These are phyloP conservation scores for Graphium colonna DNA, from an alignment of 2,888 invertebrate genomes.

Conservation along the genomic window DNA sequence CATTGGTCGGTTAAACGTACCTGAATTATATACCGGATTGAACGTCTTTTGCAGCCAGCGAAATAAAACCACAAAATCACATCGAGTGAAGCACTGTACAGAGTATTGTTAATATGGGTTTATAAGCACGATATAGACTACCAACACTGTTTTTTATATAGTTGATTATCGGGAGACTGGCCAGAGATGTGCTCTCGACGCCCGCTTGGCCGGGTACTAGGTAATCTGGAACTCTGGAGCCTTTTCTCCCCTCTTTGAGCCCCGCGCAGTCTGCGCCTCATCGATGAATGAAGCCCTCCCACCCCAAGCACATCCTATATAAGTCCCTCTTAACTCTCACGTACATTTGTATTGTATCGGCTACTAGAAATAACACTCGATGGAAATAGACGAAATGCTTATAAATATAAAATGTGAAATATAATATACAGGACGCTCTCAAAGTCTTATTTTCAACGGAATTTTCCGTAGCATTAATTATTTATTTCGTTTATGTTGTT, in stretches of 20 bases:
- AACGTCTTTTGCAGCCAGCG: neutral
- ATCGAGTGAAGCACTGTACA: neutral
- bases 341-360: slow-evolving; percentile 59
- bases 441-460: too few species aligned
- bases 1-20: too few species aligned
- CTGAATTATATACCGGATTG: neutral
- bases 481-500: too few species aligned
- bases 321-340: slow-evolving; percentile 52
- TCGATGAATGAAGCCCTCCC: slow-evolving; percentile 69
- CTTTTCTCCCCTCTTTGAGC: slow-evolving; percentile 36
- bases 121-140: neutral
- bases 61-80: neutral
- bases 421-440: slow-evolving; percentile 25
- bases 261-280: slow-evolving; percentile 65
- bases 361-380: slow-evolving; percentile 59
- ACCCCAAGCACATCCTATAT: slow-evolving; percentile 50
- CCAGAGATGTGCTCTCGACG: slow-evolving; percentile 37
- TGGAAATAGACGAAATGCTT: slow-evolving; percentile 61
- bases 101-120: neutral
- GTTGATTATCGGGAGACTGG: neutral
- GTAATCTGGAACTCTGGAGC: slow-evolving; percentile 56
- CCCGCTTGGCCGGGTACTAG: slow-evolving; percentile 55
- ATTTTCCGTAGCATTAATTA: too few species aligned
- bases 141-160: neutral
- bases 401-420: slow-evolving; percentile 44